Base-by-base conservation (phyloP, 2,888 invertebrate genomes). In the Erebia epiphron region DNA sequence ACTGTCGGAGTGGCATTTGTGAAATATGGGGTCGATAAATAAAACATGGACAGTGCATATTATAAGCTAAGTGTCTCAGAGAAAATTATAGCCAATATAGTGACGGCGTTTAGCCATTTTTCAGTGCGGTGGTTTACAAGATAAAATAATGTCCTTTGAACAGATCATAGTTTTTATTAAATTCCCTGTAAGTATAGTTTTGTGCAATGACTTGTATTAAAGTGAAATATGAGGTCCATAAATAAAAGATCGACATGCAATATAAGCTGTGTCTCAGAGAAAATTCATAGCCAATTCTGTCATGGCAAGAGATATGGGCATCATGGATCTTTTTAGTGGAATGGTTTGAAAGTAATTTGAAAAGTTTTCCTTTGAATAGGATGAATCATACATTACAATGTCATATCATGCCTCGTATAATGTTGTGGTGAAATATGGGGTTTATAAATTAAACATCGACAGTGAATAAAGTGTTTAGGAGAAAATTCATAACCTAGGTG, bases 121-220 rank as follows among this genome's bases (percentile, higher is more conserved):
- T 56, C 65, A 43, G 54, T 43, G 54, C 54, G 56, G 56, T 18
- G 65, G 65, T 65, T 65, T 43, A 56, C 16, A 56, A 65, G 65
- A 35, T 65, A 65, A 65, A 65, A 54, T 56, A 65, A 65, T 65
- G 56, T 65, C 65, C 65, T 18, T 65, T 56, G 54, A 56, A 65
- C 41, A 43, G 65, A 7, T 35, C 35, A 35, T 35, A 35, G 35
- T 35, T 35, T 35, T 7, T 35, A 35, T 35, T 35, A 35, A 35
- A 35, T 7, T 35, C 7, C 7, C 35, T 5, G 26, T 21, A 21
- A 21, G 2, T 35, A 35, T 35, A 7, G 35, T 1, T 35, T 35
- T 35, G 35, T 35, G 5, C 35, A 35, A 35, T 35, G 35, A 11
- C 43, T 9, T 9, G 35, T 26, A 26, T 57, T 13, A 26, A 14